Base-by-base conservation (phyloP, 2,888 invertebrate genomes). In the Acleris holmiana region DNA sequence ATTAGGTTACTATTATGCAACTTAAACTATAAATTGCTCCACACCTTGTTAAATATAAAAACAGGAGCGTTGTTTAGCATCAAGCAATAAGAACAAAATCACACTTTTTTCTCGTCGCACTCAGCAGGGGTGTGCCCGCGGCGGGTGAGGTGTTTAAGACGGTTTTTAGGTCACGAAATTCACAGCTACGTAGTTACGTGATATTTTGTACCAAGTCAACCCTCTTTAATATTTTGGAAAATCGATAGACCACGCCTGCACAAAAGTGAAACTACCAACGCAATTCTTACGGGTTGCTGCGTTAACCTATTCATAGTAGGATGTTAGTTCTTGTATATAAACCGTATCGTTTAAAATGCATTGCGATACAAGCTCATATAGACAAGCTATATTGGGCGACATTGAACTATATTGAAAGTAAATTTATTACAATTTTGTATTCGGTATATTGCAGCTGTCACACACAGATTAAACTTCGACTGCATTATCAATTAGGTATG, bases 141-240 rank as follows among this genome's bases (percentile, higher is more conserved):
- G 79, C 80, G 77, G 79, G 74, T 74, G 69, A 76, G 78, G 77
- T 76, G 82, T 76, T 74, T 76, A 76, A 77, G 79, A 76, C 73
- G 72, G 80, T 85, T 83, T 87, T 76, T 80, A 76, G 89, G 89
- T 88, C 88, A 87, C 82, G 79, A 76, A 77, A 80, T 74, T 76
- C 70, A 76, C 72, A 71, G 69, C 69, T 70, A 54, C 29, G 56
- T 23, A 66, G 69, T 70, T 71, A 70, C 72, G 71, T 73, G 72
- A 71, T 71, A 72, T 72, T 72, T 69, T 55, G 56, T 65, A 63
- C 59, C 61, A 25, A 44, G 59, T 54, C 58, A 59, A 59, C 58
- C 58, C 61, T 53, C 48, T 51, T 67, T 62, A 63, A 54, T 68
- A 68, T 68, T 68, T 66, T 29, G 49, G 59, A 21, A 44, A 59